Evolutionary conservation across 1,140 invertebrate species (phyloP).

Genomic region (Heliconius nattereri): DNA sequence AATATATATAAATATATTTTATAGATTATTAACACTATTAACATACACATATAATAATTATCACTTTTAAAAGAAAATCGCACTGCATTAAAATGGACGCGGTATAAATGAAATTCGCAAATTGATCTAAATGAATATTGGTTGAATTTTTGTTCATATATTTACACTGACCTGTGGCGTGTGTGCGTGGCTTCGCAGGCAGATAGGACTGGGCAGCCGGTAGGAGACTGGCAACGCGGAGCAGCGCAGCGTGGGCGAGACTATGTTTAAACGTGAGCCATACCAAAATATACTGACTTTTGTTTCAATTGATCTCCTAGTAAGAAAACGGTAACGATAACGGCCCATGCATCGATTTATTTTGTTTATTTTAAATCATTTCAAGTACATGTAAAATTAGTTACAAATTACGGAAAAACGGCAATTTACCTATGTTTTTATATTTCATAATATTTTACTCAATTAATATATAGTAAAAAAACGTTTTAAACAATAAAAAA

Average conservation of each 20-base stretch:
- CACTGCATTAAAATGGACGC: conserved; percentile 37
- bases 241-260: conserved; percentile 67
- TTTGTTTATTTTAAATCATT: not conserved
- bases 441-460: too few species aligned
- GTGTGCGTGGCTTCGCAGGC: conserved; percentile 55
- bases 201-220: conserved; percentile 63
- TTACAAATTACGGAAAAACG: too few species aligned
- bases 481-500: too few species aligned
- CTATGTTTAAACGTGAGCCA: conserved; percentile 78
- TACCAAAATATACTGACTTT: conserved; percentile 77
- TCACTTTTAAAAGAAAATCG: conserved; percentile 33
- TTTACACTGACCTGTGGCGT: conserved; percentile 70
- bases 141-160: conserved; percentile 39
- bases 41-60: conserved; percentile 33
- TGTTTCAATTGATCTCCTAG: conserved; percentile 71
- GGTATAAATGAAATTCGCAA: conserved; percentile 54
- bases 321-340: conserved; percentile 51
- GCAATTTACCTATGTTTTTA: too few species aligned
- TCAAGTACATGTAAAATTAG: too few species aligned
- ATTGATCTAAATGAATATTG: conserved; percentile 31
- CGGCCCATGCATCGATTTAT: not conserved
- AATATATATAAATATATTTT: not conserved
- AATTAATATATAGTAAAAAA: too few species aligned
- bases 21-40: conserved; percentile 16
- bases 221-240: conserved; percentile 47